Conservation (phyloP, 2,888 invertebrate genomes). For the Sphaeridia pumilis region DNA sequence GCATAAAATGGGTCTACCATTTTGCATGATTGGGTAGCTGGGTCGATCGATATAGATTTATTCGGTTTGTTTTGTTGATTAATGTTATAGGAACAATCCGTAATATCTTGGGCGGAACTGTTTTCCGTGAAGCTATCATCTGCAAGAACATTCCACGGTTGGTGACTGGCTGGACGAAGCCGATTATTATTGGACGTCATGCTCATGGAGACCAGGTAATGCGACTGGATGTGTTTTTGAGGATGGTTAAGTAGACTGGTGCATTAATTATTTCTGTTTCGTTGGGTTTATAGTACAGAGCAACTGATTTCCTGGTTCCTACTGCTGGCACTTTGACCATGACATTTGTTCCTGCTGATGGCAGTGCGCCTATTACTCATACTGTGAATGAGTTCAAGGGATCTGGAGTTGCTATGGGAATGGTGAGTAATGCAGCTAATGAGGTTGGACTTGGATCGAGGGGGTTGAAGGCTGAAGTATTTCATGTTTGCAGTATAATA, state of each 20-base stretch:
- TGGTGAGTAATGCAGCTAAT: constrained; percentile 42
- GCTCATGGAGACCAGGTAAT: constrained; percentile 80
- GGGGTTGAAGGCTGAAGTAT: too few species aligned
- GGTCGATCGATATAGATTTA: too few species aligned
- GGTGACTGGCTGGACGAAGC: constrained; percentile 88
- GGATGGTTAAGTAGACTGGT: not conserved
- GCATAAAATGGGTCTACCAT: too few species aligned
- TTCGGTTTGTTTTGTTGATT: too few species aligned
- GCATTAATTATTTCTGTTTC: constrained; percentile 5
- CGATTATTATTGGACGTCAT: constrained; percentile 96
- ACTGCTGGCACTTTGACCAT: constrained; percentile 78
- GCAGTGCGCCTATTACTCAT: constrained; percentile 52
- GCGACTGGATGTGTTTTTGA: constrained; percentile 1
- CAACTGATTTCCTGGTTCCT: constrained; percentile 91
- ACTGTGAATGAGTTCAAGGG: constrained; percentile 75
- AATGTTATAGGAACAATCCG: constrained; percentile 5
- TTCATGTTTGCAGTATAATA: constrained; percentile 58
- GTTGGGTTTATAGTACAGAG: constrained; percentile 55
- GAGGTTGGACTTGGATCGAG: not conserved
- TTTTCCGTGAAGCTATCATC: constrained; percentile 46
- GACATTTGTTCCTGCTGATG: constrained; percentile 58
- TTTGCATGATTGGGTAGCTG: too few species aligned
- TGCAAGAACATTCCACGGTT: constrained; percentile 73
- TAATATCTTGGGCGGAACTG: constrained; percentile 43
- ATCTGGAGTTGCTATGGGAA: constrained; percentile 82